phyloP scores from a whole-genome alignment of 2,113 vertebrate species.

The Poeciliopsis occidentalis region DNA sequence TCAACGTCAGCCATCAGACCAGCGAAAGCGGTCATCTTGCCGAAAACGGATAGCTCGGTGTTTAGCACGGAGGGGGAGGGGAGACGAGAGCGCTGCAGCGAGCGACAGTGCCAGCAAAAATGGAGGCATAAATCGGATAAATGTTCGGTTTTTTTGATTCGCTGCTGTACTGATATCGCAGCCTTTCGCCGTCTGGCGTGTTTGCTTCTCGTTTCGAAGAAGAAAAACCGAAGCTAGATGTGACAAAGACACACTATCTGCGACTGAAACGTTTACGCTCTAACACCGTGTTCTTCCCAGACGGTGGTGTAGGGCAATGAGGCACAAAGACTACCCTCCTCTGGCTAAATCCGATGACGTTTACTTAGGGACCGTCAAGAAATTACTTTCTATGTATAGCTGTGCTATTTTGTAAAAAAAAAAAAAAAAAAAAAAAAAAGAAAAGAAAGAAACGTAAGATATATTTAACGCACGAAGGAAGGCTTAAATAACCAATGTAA shows the following conservation, averaged over 20 bases:
- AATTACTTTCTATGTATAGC: slow-evolving; percentile 16
- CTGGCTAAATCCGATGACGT: slow-evolving; percentile 45
- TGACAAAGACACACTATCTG: slow-evolving; percentile 33
- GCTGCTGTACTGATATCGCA: slow-evolving; percentile 3
- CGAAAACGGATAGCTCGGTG: slow-evolving; percentile 54
- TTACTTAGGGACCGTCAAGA: slow-evolving; percentile 51
- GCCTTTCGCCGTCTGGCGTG: slow-evolving; percentile 15
- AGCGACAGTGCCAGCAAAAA: slow-evolving; percentile 44
- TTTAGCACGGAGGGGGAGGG: slow-evolving; percentile 73
- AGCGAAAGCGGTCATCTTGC: slow-evolving; percentile 52
- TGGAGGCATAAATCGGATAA: slow-evolving; percentile 10
- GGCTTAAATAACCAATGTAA: neutral
- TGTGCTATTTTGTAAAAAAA: neutral
- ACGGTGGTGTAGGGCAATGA: slow-evolving; percentile 42
- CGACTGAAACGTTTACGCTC: slow-evolving; percentile 33
- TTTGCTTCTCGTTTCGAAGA: slow-evolving; percentile 36
- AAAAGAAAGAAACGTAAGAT: no score
- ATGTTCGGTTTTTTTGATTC: slow-evolving; percentile 29
- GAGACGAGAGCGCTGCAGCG: slow-evolving; percentile 43
- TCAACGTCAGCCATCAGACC: slow-evolving; percentile 55
- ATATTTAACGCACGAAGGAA: neutral
- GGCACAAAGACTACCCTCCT: slow-evolving; percentile 38
- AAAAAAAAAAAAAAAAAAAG: neutral
- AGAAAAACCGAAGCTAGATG: slow-evolving; percentile 13
- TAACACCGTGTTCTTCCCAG: slow-evolving; percentile 40